Evolutionary conservation across 2,797 vertebrate species (phyloP), one percentile per base, ranked within the genome.

Genomic region (Octomys mimax): DNA sequence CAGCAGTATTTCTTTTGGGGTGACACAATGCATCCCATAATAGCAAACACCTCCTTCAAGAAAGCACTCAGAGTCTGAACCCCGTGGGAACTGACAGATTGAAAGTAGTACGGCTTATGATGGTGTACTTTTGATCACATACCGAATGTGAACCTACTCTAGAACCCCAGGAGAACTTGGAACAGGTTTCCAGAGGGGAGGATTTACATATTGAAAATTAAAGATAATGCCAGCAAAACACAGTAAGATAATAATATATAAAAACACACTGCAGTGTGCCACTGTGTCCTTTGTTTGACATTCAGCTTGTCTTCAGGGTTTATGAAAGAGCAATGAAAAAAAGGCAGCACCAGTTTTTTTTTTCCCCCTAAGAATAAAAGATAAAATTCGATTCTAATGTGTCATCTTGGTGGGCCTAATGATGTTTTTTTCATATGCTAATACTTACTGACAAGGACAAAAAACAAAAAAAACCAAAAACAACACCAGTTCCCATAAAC

Each of bases 401-500:
- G 82, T 94, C 36, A 64, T 22, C 31, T n/a, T 87, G 81, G 33
- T 81, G 92, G 62, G 42, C 42, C 49, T 93, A 87, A 64, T 26
- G 68, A 39, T 88, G 87, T 85, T 96, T 95, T 93, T 92, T 87
- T 96, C 95, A 89, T 90, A 86, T 92, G 81, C 46, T 91, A 92
- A 42, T 77, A 92, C 85, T 92, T 94, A 92, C 64, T 54, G 87
- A 92, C 71, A 93, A 90, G 73, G 57, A 90, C 78, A 93, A 90
- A 94, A 90, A 94, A 90, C 39, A 49, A 49, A 49, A 49, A 49
- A 49, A 49, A 49, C 46, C 4, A 49, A 49, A 49, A 49, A 49
- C 46, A 31, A 54, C 49, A 86, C 39, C 33, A 83, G 24, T 92
- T 87, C 46, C 57, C 54, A 42, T 75, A 94, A 64, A 73, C 8